Evolutionary conservation across 2,888 invertebrate genomes (phyloP), one percentile per base, ranked within the genome.

Genomic region (Sinelater perroti): DNA sequence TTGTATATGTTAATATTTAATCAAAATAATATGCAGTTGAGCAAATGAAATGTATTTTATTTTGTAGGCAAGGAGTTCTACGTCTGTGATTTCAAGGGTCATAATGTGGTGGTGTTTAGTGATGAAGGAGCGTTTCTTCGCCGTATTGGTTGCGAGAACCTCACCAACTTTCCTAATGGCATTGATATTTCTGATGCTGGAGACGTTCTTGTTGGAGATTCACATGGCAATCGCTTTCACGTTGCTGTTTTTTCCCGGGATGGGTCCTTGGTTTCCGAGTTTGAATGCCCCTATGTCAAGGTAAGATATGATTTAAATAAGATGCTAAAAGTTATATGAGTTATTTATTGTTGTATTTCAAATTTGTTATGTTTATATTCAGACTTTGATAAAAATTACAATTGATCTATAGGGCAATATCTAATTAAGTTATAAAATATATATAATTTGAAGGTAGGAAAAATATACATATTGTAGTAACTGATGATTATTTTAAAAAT

Each of bases 11-110:
- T 24, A 44, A 7, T 16, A 59, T 58, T 67, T 24, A 50, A n/a
- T n/a, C n/a, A n/a, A n/a, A n/a, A n/a, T n/a, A n/a, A n/a, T n/a
- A 24, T 24, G 7, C 24, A 24, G 24, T 6, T 24, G 24, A 24
- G 5, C 13, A 30, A 6, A 8, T 5, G 31, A 31, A 2, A 8
- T 2, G 6, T 31, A 31, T 8, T 38, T 55, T 62, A 58, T 54
- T 61, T 75, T 76, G 17, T 78, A 93, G 93, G 92, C 72, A 91
- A 90, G 75, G 93, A 93, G 78, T 95, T 93, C 78, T 97, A 93
- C 80, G 95, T 97, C 59, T 97, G 97, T 79, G 97, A 97, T 80
- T 97, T 97, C 79, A 97, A 97, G 80, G 97, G 96, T 47, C 97
- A 97, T 81, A 96, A 96, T 79, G 96, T 97, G 49, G 96, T 96